Percentiles rank a stretch among this genome's conserved stretches.
phyloP scores from a whole-genome alignment of 2,888 invertebrate genomes.

The Sycophila texana region DNA sequence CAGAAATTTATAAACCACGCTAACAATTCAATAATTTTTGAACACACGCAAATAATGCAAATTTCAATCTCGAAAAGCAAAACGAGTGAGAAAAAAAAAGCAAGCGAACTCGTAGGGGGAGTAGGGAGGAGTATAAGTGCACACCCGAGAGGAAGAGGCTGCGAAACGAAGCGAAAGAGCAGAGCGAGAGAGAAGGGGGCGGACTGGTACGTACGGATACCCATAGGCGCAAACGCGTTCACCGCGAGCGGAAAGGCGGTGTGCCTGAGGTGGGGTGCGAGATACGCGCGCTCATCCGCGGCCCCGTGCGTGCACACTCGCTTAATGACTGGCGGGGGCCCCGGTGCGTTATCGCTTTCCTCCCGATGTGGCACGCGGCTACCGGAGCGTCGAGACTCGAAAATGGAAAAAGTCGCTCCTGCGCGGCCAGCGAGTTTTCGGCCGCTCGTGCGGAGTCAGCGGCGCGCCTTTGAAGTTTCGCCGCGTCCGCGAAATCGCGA shows the following conservation, averaged over 20 bases:
- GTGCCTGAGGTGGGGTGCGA: slow-evolving; percentile 10
- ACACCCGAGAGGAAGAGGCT: no score
- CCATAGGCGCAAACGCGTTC: not conserved
- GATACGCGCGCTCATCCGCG: not conserved
- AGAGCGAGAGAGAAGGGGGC: not conserved
- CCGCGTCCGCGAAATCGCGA: slow-evolving; percentile 11
- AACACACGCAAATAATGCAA: no score
- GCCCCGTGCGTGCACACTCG: slow-evolving; percentile 46
- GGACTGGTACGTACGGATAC: slow-evolving; percentile 5
- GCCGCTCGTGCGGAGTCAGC: slow-evolving; percentile 15
- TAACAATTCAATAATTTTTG: no score
- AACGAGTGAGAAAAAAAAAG: not conserved
- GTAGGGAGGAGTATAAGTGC: no score
- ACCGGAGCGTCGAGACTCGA: slow-evolving; percentile 63
- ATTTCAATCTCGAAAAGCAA: not conserved
- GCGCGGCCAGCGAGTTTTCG: slow-evolving; percentile 47
- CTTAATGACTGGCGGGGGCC: slow-evolving; percentile 68
- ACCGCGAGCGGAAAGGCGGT: slow-evolving; percentile 15
- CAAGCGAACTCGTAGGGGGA: not conserved
- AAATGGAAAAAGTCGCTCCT: slow-evolving; percentile 69
- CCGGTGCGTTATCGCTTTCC: slow-evolving; percentile 74
- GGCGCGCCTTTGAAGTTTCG: slow-evolving; percentile 7
- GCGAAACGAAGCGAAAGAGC: not conserved
- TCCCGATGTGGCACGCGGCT: slow-evolving; percentile 72
- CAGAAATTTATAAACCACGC: no score